Conservation (phyloP, 1,140 invertebrate genomes). For the Dryas iulia region DNA sequence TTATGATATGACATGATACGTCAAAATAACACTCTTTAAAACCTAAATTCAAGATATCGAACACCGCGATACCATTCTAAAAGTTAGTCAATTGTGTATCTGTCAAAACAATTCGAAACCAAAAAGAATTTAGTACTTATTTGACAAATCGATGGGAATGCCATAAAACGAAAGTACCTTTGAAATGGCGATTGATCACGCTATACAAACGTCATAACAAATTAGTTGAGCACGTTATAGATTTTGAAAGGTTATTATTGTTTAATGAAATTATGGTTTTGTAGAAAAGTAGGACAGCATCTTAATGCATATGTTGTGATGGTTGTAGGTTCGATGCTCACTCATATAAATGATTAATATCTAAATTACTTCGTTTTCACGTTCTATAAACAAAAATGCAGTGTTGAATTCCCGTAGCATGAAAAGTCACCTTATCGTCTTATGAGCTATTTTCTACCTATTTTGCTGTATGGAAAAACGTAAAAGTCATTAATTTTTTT, state of each 20-base stretch:
- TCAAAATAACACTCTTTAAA: not conserved
- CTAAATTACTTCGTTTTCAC: too few species aligned
- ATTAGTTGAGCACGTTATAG: not conserved
- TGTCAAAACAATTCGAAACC: too few species aligned
- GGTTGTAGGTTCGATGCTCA: too few species aligned
- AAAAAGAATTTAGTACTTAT: not conserved
- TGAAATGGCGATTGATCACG: constrained; percentile 12
- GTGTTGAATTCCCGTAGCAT: too few species aligned
- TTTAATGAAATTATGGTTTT: not conserved
- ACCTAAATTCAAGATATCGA: not conserved
- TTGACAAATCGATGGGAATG: not conserved
- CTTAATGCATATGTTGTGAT: too few species aligned
- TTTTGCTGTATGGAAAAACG: too few species aligned
- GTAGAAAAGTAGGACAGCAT: too few species aligned
- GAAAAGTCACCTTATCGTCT: too few species aligned
- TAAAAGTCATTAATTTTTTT: too few species aligned
- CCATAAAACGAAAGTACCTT: constrained; percentile 13
- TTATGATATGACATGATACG: not conserved
- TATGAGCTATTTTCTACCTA: too few species aligned
- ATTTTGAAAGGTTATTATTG: not conserved
- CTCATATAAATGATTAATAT: too few species aligned
- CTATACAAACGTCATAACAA: not conserved
- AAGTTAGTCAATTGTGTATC: not conserved
- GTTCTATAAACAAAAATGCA: too few species aligned
- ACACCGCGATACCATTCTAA: not conserved